Conservation (phyloP, 2,113 vertebrate genomes). For the Mormyrus iriodes region DNA sequence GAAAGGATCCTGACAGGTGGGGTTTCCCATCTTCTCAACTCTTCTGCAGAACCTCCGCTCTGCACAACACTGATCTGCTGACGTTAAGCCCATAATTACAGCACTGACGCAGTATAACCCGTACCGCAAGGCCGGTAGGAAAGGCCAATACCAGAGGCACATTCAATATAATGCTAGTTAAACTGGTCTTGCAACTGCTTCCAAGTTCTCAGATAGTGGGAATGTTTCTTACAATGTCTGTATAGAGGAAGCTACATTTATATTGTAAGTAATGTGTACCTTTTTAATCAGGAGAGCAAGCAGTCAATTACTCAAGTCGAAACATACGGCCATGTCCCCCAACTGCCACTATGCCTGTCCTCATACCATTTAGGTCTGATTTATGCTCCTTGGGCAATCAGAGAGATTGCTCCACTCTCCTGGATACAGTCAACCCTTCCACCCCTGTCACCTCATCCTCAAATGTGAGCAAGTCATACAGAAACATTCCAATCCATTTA, state of each 20-base stretch:
- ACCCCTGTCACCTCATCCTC: not conserved
- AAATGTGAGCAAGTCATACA: not conserved
- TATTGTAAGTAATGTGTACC: not conserved
- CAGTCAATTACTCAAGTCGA: not conserved
- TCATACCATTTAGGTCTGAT: not conserved
- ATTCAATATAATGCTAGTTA: not conserved
- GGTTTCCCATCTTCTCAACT: not conserved
- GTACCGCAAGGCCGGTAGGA: not conserved
- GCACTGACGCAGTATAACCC: not conserved
- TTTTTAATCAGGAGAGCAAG: not conserved
- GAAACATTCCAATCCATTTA: not conserved
- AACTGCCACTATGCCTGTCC: not conserved
- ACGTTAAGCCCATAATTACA: not conserved
- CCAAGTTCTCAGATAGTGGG: not conserved
- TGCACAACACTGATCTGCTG: not conserved
- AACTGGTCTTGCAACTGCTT: not conserved
- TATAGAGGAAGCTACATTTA: not conserved
- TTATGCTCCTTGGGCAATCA: not conserved
- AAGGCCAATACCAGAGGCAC: not conserved
- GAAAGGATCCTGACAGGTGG: not conserved
- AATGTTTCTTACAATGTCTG: not conserved
- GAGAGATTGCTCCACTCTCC: not conserved
- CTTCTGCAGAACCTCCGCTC: not conserved
- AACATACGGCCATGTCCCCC: not conserved
- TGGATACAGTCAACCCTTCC: not conserved